Evolutionary conservation across 2,888 invertebrate genomes (phyloP).

Genomic region (Dryadula phaetusa): DNA sequence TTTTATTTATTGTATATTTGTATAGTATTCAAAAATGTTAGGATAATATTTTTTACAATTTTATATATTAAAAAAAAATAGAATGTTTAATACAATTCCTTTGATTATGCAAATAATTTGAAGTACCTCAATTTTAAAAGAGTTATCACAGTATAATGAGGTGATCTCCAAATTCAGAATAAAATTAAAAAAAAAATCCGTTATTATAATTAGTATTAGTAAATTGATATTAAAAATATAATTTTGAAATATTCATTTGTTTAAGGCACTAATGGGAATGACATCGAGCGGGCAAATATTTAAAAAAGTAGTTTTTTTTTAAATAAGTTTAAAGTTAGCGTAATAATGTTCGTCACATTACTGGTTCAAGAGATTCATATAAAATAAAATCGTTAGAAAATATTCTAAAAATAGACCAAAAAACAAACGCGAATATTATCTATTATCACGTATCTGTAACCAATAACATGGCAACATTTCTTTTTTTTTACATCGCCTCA

Average conservation of each 20-base stretch:
- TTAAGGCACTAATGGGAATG: conserved; percentile 75
- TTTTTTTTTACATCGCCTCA: conserved; percentile 49
- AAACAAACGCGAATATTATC: conserved; percentile 54
- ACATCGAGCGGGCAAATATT: conserved; percentile 76
- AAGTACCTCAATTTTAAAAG: conserved; percentile 80
- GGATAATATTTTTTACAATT: background rate
- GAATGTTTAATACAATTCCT: background rate
- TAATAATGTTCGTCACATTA: conserved; percentile 26
- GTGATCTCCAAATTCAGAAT: conserved; percentile 71
- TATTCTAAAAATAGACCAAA: conserved; percentile 58
- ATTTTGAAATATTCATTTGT: conserved; percentile 15
- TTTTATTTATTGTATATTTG: background rate
- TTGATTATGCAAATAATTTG: conserved; percentile 58
- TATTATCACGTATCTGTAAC: conserved; percentile 73
- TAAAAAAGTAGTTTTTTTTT: conserved; percentile 45
- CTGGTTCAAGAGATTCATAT: conserved; percentile 46
- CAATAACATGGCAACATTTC: conserved; percentile 77
- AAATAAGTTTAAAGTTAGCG: conserved; percentile 33
- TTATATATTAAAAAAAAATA: conserved; percentile 36
- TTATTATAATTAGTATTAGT: conserved; percentile 1
- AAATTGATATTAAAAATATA: conserved; percentile 21
- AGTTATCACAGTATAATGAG: conserved; percentile 83
- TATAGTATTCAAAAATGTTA: conserved; percentile 2
- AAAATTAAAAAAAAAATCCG: background rate
- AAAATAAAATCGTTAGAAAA: conserved; percentile 55